These are phyloP conservation scores for Petrosia ficiformis DNA, from an alignment of 37 sponge, comb jelly and placozoan species.

Conservation along the genomic window DNA sequence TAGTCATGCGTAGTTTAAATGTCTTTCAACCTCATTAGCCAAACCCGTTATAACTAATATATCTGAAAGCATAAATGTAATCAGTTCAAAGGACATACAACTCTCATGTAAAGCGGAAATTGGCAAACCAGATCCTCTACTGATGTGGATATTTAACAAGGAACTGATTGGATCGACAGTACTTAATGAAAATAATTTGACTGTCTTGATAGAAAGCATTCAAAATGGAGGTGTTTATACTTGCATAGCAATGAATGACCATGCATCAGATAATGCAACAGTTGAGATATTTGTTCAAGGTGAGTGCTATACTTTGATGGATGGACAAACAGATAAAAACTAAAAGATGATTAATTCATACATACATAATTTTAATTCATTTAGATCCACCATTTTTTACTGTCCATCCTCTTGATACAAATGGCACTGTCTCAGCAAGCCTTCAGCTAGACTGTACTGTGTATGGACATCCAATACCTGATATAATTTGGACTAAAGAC, in stretches of 20 bases:
- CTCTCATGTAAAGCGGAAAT: background rate
- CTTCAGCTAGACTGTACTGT: slow-evolving; percentile 9
- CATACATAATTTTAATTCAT: too few species aligned
- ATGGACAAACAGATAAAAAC: too few species aligned
- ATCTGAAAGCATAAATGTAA: background rate
- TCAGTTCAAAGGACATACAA: background rate
- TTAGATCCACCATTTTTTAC: background rate
- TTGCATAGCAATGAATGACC: background rate
- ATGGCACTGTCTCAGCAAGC: background rate
- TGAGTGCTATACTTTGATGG: background rate
- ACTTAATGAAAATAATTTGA: background rate
- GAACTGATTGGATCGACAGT: background rate
- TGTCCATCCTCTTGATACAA: background rate
- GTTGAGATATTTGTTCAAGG: background rate
- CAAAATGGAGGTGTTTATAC: background rate
- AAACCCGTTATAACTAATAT: background rate
- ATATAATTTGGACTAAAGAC: slow-evolving; percentile 52
- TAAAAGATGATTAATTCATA: too few species aligned
- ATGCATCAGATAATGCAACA: background rate
- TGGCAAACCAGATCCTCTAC: background rate
- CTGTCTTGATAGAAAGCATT: background rate
- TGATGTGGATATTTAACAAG: background rate
- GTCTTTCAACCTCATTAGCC: background rate
- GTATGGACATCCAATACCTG: slow-evolving; percentile 28
- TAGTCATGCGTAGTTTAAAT: background rate